phyloP scores from a whole-genome alignment of 30 jellyfish, hydroid and myxozoan species.

The Haliclystus octoradiatus region DNA sequence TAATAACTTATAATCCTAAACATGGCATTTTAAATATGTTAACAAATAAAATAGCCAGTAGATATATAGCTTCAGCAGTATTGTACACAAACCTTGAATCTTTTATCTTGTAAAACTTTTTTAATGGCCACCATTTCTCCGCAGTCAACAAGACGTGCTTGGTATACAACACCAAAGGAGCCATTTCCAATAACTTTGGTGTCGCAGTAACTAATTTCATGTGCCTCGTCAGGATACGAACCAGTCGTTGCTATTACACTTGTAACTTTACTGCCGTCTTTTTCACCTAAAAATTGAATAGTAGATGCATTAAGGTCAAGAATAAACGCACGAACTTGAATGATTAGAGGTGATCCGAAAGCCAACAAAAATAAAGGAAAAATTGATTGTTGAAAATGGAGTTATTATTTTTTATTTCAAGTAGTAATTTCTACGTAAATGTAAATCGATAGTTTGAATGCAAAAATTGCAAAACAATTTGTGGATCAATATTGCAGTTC shows the following conservation, averaged over 20 bases:
- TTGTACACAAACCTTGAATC: slow-evolving; percentile 97
- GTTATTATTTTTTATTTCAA: background rate
- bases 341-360: too few relatives aligned
- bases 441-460: too few relatives aligned
- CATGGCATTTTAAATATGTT: too few relatives aligned
- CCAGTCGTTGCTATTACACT: slow-evolving; percentile 93
- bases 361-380: too few relatives aligned
- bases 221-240: slow-evolving; percentile 80
- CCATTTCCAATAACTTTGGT: slow-evolving; percentile 97
- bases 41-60: too few relatives aligned
- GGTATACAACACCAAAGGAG: slow-evolving; percentile 98
- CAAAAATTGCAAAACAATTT: too few relatives aligned
- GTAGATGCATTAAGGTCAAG: too few relatives aligned
- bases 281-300: slow-evolving; percentile 40
- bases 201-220: slow-evolving; percentile 85
- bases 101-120: slow-evolving; percentile 85
- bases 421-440: too few relatives aligned
- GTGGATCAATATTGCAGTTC: too few relatives aligned
- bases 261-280: slow-evolving; percentile 88
- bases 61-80: too few relatives aligned
- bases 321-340: too few relatives aligned
- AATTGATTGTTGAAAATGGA: background rate
- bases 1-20: too few relatives aligned
- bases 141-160: slow-evolving; percentile 64
- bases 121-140: slow-evolving; percentile 90